Conservation (phyloP, 2,113 vertebrate species). For the Caranx ignobilis region DNA sequence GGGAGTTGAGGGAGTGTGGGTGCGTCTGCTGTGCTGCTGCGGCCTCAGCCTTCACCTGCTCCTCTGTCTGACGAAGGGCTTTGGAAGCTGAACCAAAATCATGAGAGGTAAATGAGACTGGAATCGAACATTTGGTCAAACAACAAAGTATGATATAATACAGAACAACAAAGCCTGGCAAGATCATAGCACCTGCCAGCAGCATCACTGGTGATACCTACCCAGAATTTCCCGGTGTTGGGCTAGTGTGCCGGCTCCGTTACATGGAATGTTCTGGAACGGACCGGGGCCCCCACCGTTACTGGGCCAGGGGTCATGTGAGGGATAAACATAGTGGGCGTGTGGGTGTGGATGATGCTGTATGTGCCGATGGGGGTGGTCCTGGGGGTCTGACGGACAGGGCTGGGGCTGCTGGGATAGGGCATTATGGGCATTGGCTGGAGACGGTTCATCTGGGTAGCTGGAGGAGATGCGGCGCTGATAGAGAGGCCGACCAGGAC, state of each 20-base stretch:
- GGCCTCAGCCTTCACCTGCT: constrained; percentile 89
- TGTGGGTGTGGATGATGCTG: constrained; percentile 89
- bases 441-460: constrained; percentile 84
- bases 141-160: background rate
- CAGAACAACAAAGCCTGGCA: background rate
- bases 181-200: background rate
- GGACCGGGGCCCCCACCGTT: constrained; percentile 88
- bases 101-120: background rate
- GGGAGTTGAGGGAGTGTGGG: constrained; percentile 89
- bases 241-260: constrained; percentile 90
- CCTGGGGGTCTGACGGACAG: constrained; percentile 90
- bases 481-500: constrained; percentile 98
- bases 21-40: constrained; percentile 81
- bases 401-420: constrained; percentile 91
- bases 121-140: background rate
- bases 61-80: constrained; percentile 88
- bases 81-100: constrained; percentile 86
- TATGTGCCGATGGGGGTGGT: constrained; percentile 86
- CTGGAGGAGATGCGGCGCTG: constrained; percentile 98
- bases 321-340: constrained; percentile 88
- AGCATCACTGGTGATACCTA: constrained; percentile 59
- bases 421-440: constrained; percentile 79
- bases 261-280: constrained; percentile 99
- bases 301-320: constrained; percentile 93
- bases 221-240: constrained; percentile 93